Evolutionary conservation across 2,797 vertebrate species (phyloP).

Genomic region (Danionella dracula): DNA sequence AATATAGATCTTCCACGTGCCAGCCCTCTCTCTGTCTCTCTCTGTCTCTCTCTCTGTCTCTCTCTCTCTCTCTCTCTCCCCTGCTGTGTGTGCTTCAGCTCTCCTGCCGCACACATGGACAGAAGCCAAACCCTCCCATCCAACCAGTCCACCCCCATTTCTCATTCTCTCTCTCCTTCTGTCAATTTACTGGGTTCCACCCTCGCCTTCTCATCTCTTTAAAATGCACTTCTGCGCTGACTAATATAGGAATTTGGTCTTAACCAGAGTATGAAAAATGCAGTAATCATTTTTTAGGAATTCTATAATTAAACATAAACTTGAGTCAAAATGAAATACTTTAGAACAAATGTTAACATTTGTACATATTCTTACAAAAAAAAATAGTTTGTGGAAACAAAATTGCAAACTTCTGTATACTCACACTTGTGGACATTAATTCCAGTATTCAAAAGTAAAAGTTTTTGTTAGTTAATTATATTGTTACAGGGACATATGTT

Average conservation of each 20-base stretch:
- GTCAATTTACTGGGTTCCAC: conserved; percentile 9
- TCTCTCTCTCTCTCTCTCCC: conserved; percentile 36
- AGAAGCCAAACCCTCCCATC: conserved; percentile 35
- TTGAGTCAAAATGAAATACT: too few species aligned
- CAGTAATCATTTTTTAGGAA: too few species aligned
- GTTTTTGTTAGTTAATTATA: too few species aligned
- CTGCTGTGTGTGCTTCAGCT: conserved; percentile 42
- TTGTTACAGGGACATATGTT: too few species aligned
- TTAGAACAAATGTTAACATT: too few species aligned
- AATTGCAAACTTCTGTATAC: too few species aligned
- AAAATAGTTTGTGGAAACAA: too few species aligned
- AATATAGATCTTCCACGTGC: conserved; percentile 48
- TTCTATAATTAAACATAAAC: too few species aligned
- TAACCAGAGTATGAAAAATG: too few species aligned
- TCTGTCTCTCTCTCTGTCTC: conserved; percentile 49
- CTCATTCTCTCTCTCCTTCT: conserved; percentile 33
- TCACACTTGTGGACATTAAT: too few species aligned
- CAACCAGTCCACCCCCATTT: conserved; percentile 13
- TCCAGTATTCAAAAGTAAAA: too few species aligned
- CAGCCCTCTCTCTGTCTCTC: conserved; percentile 45
- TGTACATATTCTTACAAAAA: too few species aligned
- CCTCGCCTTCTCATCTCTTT: background rate
- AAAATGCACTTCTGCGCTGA: background rate
- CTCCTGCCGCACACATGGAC: conserved; percentile 48
- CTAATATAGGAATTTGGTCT: background rate